Evolutionary conservation across 2,113 vertebrate genomes (phyloP), one percentile per base, ranked within the genome.

Genomic region (Tretioscincus oriximinensis): DNA sequence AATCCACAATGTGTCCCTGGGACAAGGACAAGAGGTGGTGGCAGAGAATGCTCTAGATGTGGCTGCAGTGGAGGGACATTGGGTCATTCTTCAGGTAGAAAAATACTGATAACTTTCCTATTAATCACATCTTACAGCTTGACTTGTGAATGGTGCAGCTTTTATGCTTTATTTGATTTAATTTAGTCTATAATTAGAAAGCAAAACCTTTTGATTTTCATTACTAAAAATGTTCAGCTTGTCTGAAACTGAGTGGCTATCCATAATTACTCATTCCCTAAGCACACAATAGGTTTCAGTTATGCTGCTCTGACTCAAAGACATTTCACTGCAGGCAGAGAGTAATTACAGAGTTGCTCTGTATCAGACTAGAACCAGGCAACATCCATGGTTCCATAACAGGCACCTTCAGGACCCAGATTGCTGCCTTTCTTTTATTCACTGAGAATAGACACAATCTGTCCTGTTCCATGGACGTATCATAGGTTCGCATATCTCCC

Each of bases 51-150:
- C 94, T 0, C 90, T 96, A 84, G 92, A 95, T 0, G 49, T 91
- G 84, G 95, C 95, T 0, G 94, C 94, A 0, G 35, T 12, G 2
- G 74, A 81, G 2, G 95, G 95, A 1, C 95, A 96, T 87, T 96
- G 95, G 95, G 95, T 96, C 87, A 96, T 96, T 45, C 93, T 96
- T 73, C 95, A 96, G 95, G 95, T 95, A 71, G 0, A 26, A 11
- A 16, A 1, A 18, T 26, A n/a, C 9, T 9, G 24, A 60, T 2
- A 45, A 63, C 45, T 1, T 10, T 75, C 11, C 4, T 7, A 7
- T 16, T 5, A 18, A 58, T 45, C 63, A 16, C 11, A 26, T 18
- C n/a, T 51, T 24, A 26, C 1, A 49, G 41, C 83, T 45, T 16
- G 24, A 21, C n/a, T 79, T 45, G 9, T 21, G 2, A n/a, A 1